Evolutionary conservation across 2,888 invertebrate species (phyloP).

Genomic region (Cephus rjabovi): DNA sequence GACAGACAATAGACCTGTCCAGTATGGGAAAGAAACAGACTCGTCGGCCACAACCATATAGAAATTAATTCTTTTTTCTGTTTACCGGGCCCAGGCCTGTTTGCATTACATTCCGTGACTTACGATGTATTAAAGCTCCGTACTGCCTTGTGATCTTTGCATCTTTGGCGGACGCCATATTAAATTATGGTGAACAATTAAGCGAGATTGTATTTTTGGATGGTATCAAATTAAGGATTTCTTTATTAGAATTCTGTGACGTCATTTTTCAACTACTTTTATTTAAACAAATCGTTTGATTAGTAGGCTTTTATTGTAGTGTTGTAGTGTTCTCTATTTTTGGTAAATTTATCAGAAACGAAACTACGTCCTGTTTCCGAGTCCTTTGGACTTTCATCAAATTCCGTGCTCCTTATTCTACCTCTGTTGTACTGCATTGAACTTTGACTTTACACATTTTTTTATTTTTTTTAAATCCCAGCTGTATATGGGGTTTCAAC

Average conservation of each 20-base stretch:
- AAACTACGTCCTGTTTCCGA: neutral
- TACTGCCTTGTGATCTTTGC: neutral
- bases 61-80: conserved; percentile 57
- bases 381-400: neutral
- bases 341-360: neutral
- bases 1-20: conserved; percentile 77
- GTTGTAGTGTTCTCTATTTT: neutral
- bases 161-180: neutral
- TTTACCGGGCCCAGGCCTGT: neutral
- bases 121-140: neutral
- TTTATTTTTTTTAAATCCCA: neutral
- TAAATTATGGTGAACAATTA: neutral
- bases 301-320: neutral
- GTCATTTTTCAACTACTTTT: neutral
- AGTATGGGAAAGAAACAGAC: conserved; percentile 78
- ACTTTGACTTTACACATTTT: neutral
- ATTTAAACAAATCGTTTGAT: neutral
- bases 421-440: neutral
- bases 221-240: neutral
- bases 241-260: neutral
- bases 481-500: too few relatives aligned
- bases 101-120: neutral
- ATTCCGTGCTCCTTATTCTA: neutral
- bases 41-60: conserved; percentile 74
- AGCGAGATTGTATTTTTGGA: neutral